A percentile compares a stretch with the other conserved stretches of the same genome.
These are phyloP conservation scores for Yasuhikotakia modesta DNA, from an alignment of 2,797 vertebrate genomes.

Conservation along the genomic window DNA sequence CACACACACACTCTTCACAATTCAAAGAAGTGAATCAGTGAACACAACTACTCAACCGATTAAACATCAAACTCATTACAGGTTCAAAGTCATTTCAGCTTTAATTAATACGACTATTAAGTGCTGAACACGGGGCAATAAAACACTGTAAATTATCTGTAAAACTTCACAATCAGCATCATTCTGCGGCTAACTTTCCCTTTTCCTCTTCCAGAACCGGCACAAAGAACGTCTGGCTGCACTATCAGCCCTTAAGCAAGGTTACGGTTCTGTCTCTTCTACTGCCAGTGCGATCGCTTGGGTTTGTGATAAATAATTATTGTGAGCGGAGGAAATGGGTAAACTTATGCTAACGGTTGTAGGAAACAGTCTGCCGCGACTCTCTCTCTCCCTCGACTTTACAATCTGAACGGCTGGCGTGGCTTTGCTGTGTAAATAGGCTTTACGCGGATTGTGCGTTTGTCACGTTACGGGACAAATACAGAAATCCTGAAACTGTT, in stretches of 20 bases:
- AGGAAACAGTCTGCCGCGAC: not conserved
- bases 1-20: too few species aligned
- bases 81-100: conserved; percentile 54
- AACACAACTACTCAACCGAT: conserved; percentile 54
- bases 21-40: too few species aligned
- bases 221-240: conserved; percentile 15
- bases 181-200: not conserved
- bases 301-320: conserved; percentile 19
- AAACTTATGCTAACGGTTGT: not conserved
- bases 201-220: not conserved
- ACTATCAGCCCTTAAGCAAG: conserved; percentile 20
- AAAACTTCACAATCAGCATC: conserved; percentile 57
- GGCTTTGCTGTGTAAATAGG: not conserved
- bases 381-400: not conserved
- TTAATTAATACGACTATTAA: conserved; percentile 71
- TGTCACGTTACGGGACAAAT: conserved; percentile 4
- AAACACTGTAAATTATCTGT: conserved; percentile 61
- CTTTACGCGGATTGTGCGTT: not conserved
- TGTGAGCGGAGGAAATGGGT: not conserved
- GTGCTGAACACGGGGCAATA: conserved; percentile 58
- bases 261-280: conserved; percentile 21
- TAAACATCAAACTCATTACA: conserved; percentile 51
- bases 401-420: not conserved
- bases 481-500: not conserved
- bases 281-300: conserved; percentile 32